Evolutionary conservation across 2,113 vertebrate genomes (phyloP).

Genomic region (Protomyctophum bolini): DNA sequence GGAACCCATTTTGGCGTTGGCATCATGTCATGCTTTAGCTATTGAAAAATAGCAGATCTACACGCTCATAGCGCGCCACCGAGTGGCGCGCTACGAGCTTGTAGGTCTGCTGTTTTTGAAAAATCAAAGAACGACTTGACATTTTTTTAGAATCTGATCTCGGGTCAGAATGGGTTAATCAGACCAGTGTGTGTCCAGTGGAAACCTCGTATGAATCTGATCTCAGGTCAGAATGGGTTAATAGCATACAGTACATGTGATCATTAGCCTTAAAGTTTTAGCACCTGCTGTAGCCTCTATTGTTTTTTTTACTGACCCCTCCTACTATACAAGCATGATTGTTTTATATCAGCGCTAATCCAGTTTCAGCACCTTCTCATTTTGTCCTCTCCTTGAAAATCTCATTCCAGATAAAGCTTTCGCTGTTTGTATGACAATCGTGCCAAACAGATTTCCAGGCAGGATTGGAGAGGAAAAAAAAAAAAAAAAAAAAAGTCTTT

Average conservation of each 20-base stretch:
- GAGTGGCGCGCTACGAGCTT: too few species aligned
- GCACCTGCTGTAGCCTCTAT: conserved; percentile 36
- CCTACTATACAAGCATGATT: conserved; percentile 21
- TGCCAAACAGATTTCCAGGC: conserved; percentile 64
- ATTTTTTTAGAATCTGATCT: too few species aligned
- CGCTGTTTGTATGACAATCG: conserved; percentile 66
- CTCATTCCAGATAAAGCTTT: conserved; percentile 29
- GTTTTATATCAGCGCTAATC: conserved; percentile 28
- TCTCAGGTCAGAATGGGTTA: too few species aligned
- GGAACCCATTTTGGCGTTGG: too few species aligned
- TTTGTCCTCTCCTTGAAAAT: conserved; percentile 18
- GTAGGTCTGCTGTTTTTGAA: too few species aligned
- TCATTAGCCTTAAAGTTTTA: conserved; percentile 55
- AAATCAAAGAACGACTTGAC: too few species aligned
- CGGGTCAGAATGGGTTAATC: too few species aligned
- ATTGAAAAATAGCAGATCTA: too few species aligned
- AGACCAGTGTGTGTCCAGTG: too few species aligned
- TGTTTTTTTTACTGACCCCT: conserved; percentile 19
- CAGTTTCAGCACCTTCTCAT: conserved; percentile 11
- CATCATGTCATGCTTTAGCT: too few species aligned
- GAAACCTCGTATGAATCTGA: too few species aligned
- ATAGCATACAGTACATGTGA: not conserved
- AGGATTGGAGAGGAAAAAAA: conserved; percentile 25
- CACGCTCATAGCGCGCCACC: too few species aligned
- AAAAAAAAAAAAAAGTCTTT: conserved; percentile 41